A percentile compares a stretch with the other conserved stretches of the same genome.
Conservation (phyloP, 2,888 invertebrate species). For the Schrankia costaestrigalis region DNA sequence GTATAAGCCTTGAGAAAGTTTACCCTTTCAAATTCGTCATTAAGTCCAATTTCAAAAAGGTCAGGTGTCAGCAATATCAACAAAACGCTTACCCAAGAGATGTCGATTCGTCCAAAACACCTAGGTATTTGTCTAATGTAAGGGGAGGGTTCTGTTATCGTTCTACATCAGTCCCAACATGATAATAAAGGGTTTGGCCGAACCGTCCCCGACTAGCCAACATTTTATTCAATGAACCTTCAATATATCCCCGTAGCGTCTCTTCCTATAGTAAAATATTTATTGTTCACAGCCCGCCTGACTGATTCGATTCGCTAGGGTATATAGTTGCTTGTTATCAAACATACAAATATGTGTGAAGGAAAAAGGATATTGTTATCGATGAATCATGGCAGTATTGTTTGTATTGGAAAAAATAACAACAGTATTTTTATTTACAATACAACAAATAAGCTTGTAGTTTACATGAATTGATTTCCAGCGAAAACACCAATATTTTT, state of each 20-base stretch:
- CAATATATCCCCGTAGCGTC: constrained; percentile 42
- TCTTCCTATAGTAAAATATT: constrained; percentile 30
- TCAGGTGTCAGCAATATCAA: constrained; percentile 7
- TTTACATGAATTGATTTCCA: too few relatives aligned
- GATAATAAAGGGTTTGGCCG: constrained; percentile 54
- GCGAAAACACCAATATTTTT: too few relatives aligned
- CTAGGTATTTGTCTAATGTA: constrained; percentile 45
- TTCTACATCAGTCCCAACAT: constrained; percentile 51
- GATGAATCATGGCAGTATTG: constrained; percentile 1
- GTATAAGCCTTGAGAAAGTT: too few relatives aligned
- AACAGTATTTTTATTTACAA: too few relatives aligned
- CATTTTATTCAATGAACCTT: constrained; percentile 65
- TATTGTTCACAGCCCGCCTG: constrained; percentile 27
- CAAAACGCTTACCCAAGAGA: constrained; percentile 13
- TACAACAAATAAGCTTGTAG: too few relatives aligned
- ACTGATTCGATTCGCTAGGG: constrained; percentile 28
- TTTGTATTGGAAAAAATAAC: constrained; percentile 3
- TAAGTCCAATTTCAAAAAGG: not conserved
- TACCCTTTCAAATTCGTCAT: not conserved
- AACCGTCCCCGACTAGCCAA: constrained; percentile 37
- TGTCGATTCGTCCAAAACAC: constrained; percentile 24
- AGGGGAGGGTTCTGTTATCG: constrained; percentile 39
- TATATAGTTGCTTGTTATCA: constrained; percentile 25
- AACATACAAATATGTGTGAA: constrained; percentile 16
- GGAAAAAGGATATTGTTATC: constrained; percentile 17